A percentile compares a stretch with the other conserved stretches of the same genome.
These are phyloP conservation scores for Drosophila melanogaster DNA, from an alignment of 1,140 invertebrate genomes.

Conservation along the genomic window DNA sequence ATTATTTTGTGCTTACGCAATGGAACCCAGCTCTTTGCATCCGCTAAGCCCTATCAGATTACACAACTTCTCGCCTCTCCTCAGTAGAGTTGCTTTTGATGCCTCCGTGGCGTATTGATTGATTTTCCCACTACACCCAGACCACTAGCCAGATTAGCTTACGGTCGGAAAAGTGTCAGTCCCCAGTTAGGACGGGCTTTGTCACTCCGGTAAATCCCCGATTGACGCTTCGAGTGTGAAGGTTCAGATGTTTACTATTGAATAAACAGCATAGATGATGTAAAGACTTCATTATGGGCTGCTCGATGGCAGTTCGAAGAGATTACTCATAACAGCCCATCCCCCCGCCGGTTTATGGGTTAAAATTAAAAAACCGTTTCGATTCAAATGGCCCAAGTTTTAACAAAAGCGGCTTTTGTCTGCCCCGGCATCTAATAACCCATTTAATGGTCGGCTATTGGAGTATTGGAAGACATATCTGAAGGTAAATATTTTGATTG, in stretches of 20 bases:
- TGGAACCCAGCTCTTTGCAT: conserved; percentile 11
- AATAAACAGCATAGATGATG: conserved; percentile 44
- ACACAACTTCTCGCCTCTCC: conserved; percentile 74
- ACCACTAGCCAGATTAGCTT: conserved; percentile 62
- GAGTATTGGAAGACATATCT: conserved; percentile 28
- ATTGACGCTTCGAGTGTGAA: conserved; percentile 59
- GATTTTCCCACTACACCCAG: conserved; percentile 40
- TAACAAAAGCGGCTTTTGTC: conserved; percentile 70
- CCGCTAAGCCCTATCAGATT: conserved; percentile 63
- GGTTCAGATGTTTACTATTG: conserved; percentile 28
- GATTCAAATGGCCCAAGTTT: conserved; percentile 29
- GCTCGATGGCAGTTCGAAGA: conserved; percentile 26
- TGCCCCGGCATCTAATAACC: conserved; percentile 68
- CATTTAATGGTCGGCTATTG: conserved; percentile 54
- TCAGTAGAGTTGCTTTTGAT: conserved; percentile 49
- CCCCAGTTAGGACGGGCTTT: conserved; percentile 23
- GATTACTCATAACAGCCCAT: conserved; percentile 40
- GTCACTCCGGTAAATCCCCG: conserved; percentile 46
- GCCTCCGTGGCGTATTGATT: conserved; percentile 53
- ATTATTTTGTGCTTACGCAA: conserved; percentile 60
- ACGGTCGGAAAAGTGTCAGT: conserved; percentile 47
- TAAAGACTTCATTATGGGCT: conserved; percentile 57
- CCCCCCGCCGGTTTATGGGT: conserved; percentile 50
- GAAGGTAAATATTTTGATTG: conserved; percentile 71
- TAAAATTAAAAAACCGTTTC: conserved; percentile 56